These are phyloP conservation scores for Hylyphantes graminicola DNA, from an alignment of 1,140 invertebrate genomes.

Conservation along the genomic window DNA sequence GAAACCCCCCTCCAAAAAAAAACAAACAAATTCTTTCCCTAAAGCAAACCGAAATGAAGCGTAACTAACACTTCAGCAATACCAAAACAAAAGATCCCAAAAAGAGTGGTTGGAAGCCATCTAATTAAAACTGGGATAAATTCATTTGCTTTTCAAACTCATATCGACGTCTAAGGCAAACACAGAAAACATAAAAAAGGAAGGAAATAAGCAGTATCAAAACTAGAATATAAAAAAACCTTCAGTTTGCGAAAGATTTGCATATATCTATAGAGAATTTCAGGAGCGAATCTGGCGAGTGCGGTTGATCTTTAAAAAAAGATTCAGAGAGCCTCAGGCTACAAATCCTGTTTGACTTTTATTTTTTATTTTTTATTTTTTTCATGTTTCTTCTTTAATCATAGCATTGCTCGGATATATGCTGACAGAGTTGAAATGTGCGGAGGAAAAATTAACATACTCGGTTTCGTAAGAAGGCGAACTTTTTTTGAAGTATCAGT, in stretches of 20 bases:
- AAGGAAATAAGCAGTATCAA: conserved; percentile 13
- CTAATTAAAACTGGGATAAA: conserved; percentile 49
- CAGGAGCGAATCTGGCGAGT: conserved; percentile 26
- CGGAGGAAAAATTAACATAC: conserved; percentile 54
- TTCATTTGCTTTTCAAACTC: conserved; percentile 49
- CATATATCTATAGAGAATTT: conserved; percentile 48
- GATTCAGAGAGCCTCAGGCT: conserved; percentile 24
- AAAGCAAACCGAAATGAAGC: conserved; percentile 1
- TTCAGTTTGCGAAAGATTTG: conserved; percentile 21
- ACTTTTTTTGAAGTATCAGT: conserved; percentile 33
- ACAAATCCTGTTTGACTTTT: conserved; percentile 22
- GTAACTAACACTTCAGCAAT: conserved; percentile 5
- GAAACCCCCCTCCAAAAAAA: background rate
- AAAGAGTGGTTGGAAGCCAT: conserved; percentile 19
- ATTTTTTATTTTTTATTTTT: background rate
- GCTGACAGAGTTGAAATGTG: conserved; percentile 5
- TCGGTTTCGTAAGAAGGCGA: background rate
- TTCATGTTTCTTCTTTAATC: conserved; percentile 24
- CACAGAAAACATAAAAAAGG: background rate
- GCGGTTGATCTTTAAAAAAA: conserved; percentile 39
- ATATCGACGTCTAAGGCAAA: conserved; percentile 16
- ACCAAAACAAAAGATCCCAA: conserved; percentile 11
- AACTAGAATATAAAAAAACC: conserved; percentile 26
- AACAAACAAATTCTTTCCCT: background rate
- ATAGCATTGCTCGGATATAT: conserved; percentile 27